phyloP scores from a whole-genome alignment of 2,888 invertebrate genomes.

The Emmelina monodactyla region DNA sequence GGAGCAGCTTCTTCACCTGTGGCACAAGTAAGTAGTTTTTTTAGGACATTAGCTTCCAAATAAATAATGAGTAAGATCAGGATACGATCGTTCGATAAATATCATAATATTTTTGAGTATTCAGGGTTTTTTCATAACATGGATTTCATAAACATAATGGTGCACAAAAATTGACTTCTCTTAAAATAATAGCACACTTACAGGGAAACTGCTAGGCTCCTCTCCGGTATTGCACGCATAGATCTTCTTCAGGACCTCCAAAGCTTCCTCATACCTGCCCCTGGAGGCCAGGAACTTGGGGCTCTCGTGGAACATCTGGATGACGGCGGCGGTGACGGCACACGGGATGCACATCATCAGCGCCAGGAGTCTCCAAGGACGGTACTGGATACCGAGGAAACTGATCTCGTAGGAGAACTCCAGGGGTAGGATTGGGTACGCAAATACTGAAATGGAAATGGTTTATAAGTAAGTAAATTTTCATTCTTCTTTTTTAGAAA shows the following conservation, averaged over 20 bases:
- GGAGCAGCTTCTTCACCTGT: conserved; percentile 40
- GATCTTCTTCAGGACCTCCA: conserved; percentile 47
- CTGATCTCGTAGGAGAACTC: conserved; percentile 44
- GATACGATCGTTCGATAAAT: no score
- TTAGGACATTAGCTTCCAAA: no score
- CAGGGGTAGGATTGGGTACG: conserved; percentile 73
- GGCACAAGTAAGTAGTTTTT: no score
- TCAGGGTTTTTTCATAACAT: no score
- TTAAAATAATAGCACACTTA: no score
- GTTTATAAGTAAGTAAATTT: no score
- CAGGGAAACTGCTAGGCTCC: conserved; percentile 37
- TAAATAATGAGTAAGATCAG: no score
- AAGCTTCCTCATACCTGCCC: conserved; percentile 65
- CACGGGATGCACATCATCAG: conserved; percentile 72
- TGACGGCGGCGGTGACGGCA: conserved; percentile 65
- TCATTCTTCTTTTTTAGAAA: no score
- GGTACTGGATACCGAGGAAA: conserved; percentile 62
- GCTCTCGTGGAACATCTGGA: conserved; percentile 74
- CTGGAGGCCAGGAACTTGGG: conserved; percentile 77
- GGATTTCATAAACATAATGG: no score
- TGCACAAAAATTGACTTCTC: no score
- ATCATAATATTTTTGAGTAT: no score
- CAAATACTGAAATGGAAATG: conserved; percentile 57
- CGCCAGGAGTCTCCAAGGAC: conserved; percentile 81
- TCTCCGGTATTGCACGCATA: conserved; percentile 46